Evolutionary conservation across 2,888 invertebrate genomes (phyloP).

Genomic region (Xestia sexstrigata): DNA sequence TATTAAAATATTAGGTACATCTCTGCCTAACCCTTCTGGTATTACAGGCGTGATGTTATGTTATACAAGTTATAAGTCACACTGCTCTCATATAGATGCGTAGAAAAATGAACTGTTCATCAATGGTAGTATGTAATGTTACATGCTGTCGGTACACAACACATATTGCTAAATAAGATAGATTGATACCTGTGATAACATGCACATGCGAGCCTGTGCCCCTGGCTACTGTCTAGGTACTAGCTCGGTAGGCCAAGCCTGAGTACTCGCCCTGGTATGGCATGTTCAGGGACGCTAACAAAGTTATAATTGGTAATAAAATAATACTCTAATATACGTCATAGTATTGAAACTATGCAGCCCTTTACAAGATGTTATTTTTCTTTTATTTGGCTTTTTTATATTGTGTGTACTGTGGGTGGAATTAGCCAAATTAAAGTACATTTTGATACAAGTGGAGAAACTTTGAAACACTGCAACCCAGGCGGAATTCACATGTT

Average conservation of each 20-base stretch:
- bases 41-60: no score
- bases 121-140: neutral
- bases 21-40: no score
- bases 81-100: no score
- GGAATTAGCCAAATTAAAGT: no score
- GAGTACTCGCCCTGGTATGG: slow-evolving; percentile 32
- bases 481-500: no score
- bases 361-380: neutral
- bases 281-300: slow-evolving; percentile 26
- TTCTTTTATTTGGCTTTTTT: neutral
- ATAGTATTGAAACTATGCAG: neutral
- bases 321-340: neutral
- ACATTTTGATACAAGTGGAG: no score
- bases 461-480: no score
- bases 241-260: slow-evolving; percentile 17
- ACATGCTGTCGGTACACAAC: slow-evolving; percentile 59
- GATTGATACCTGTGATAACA: slow-evolving; percentile 74
- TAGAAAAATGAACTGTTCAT: no score
- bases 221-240: slow-evolving; percentile 19
- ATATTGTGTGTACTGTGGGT: no score
- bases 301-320: slow-evolving; percentile 10
- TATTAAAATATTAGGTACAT: no score
- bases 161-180: slow-evolving; percentile 67
- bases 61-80: no score
- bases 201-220: slow-evolving; percentile 65